These are phyloP conservation scores for Acipenser oxyrinchus DNA, from an alignment of 2,797 vertebrate genomes.

Conservation along the genomic window DNA sequence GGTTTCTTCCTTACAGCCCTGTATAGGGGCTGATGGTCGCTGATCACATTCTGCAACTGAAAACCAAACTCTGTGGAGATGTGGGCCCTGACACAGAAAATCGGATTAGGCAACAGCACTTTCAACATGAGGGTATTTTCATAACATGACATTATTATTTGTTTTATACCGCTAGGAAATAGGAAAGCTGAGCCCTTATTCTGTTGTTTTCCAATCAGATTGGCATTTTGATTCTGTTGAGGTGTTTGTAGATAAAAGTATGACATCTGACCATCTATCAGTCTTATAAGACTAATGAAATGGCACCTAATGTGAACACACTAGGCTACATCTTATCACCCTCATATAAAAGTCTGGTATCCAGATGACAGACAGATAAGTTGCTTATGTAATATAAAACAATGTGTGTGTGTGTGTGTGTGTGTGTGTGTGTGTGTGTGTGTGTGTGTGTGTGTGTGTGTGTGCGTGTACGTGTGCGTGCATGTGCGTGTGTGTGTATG, in stretches of 20 bases:
- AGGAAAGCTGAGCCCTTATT: constrained; percentile 37
- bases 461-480: not conserved
- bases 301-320: constrained; percentile 5
- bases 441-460: too few species aligned
- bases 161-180: constrained; percentile 45
- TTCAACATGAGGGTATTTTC: constrained; percentile 42
- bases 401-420: too few species aligned
- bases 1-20: constrained; percentile 51
- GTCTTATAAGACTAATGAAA: constrained; percentile 11
- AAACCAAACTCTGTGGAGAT: constrained; percentile 36
- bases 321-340: constrained; percentile 10
- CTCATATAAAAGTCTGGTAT: not conserved
- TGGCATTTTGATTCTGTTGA: constrained; percentile 36
- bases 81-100: constrained; percentile 38
- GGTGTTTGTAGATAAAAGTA: constrained; percentile 19
- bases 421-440: too few species aligned
- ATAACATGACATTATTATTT: constrained; percentile 38
- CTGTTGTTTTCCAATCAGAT: constrained; percentile 25
- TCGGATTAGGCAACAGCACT: constrained; percentile 49
- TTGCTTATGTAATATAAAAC: constrained; percentile 13
- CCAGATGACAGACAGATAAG: constrained; percentile 1
- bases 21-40: constrained; percentile 46
- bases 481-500: too few species aligned
- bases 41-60: constrained; percentile 37
- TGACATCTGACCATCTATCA: not conserved